Conservation (phyloP, 2,888 invertebrate species). For the Eupelmus urozonus region DNA sequence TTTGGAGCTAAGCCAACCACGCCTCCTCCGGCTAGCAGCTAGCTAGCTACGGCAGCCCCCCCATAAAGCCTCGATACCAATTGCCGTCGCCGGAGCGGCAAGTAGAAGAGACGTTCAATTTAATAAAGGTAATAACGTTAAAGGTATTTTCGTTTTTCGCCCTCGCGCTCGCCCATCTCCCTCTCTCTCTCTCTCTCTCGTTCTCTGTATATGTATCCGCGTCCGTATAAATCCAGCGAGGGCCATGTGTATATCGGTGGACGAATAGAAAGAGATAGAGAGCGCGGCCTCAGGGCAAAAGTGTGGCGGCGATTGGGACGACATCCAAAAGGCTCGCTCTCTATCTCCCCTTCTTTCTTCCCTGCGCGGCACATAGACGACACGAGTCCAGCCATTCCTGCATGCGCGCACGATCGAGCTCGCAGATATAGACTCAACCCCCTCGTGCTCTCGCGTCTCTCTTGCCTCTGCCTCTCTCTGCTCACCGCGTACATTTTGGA, state of each 20-base stretch:
- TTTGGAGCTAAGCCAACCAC: conserved; percentile 71
- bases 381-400: too few relatives aligned
- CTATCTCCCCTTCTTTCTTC: conserved; percentile 38
- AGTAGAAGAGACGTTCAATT: conserved; percentile 70
- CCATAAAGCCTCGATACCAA: conserved; percentile 68
- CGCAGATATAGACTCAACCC: too few relatives aligned
- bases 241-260: background rate
- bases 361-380: background rate
- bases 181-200: background rate
- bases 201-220: conserved; percentile 1
- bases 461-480: too few relatives aligned
- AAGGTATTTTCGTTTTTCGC: conserved; percentile 73
- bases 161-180: background rate
- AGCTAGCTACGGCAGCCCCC: background rate
- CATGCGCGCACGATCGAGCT: too few relatives aligned
- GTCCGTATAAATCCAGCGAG: conserved; percentile 64
- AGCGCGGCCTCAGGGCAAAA: conserved; percentile 57
- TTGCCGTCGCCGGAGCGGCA: conserved; percentile 63
- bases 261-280: background rate
- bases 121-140: conserved; percentile 77
- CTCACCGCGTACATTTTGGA: conserved; percentile 46
- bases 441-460: too few relatives aligned
- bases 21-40: conserved; percentile 62
- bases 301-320: conserved; percentile 75
- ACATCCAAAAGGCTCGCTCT: conserved; percentile 69